Conservation (phyloP, 2,113 vertebrate genomes). For the Tursiops truncatus region DNA sequence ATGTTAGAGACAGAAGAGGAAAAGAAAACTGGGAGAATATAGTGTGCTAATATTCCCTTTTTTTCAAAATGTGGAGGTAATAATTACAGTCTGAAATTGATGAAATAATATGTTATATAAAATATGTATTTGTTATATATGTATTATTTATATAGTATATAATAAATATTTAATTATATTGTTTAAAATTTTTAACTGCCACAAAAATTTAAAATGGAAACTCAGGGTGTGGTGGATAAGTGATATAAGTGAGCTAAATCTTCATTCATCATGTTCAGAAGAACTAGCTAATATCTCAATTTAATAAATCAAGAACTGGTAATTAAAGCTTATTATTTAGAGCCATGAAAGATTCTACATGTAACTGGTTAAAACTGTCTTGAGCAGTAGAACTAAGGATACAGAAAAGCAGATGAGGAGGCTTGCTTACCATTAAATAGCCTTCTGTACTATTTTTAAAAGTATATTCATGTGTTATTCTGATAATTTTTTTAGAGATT, state of each 20-base stretch:
- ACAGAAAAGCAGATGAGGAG: not conserved
- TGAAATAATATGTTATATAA: not conserved
- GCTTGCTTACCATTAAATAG: not conserved
- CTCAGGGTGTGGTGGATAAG: not conserved
- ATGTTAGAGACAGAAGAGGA: not conserved
- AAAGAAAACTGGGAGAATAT: not conserved
- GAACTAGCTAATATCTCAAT: not conserved
- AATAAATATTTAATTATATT: not conserved
- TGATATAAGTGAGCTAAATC: not conserved
- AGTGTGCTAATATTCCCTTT: not conserved
- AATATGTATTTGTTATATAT: not conserved
- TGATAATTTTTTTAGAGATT: not conserved
- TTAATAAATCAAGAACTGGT: not conserved
- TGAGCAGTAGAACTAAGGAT: not conserved
- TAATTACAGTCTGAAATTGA: not conserved
- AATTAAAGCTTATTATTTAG: not conserved
- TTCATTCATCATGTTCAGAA: not conserved
- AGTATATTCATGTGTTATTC: not conserved
- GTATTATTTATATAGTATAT: not conserved
- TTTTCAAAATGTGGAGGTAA: not conserved
- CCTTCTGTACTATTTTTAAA: not conserved
- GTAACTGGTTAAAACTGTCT: not conserved
- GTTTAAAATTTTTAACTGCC: not conserved
- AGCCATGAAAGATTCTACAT: not conserved
- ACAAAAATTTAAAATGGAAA: not conserved